Evolutionary conservation across 2,797 vertebrate species (phyloP).

Genomic region (Mormyrops boulengeri): DNA sequence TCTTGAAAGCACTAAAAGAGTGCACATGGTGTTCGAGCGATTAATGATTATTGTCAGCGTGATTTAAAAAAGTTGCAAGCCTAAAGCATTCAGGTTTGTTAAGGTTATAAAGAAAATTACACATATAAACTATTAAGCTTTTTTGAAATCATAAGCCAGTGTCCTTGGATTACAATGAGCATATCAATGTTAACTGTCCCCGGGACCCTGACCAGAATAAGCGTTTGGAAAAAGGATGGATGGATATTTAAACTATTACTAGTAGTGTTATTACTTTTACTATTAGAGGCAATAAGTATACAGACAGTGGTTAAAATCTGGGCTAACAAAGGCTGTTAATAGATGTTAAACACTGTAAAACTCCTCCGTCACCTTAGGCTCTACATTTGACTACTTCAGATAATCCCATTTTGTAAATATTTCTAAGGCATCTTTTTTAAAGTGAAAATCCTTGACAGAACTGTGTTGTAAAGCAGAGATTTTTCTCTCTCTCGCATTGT

Average conservation of each 20-base stretch:
- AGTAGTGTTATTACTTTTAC: background rate
- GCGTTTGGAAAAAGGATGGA: background rate
- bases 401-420: background rate
- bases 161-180: background rate
- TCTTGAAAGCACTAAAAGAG: background rate
- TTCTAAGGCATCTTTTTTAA: background rate
- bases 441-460: background rate
- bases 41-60: background rate
- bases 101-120: background rate
- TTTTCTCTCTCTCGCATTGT: background rate
- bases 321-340: background rate
- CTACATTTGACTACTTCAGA: background rate
- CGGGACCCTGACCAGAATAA: background rate
- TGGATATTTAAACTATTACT: background rate
- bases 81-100: background rate
- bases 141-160: background rate
- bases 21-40: background rate
- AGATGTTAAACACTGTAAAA: background rate
- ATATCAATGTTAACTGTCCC: background rate
- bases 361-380: background rate
- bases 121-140: background rate
- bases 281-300: constrained; percentile 4
- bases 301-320: background rate
- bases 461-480: background rate
- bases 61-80: background rate